Conservation (phyloP, 2,113 vertebrate species). For the Empidonax alnorum region DNA sequence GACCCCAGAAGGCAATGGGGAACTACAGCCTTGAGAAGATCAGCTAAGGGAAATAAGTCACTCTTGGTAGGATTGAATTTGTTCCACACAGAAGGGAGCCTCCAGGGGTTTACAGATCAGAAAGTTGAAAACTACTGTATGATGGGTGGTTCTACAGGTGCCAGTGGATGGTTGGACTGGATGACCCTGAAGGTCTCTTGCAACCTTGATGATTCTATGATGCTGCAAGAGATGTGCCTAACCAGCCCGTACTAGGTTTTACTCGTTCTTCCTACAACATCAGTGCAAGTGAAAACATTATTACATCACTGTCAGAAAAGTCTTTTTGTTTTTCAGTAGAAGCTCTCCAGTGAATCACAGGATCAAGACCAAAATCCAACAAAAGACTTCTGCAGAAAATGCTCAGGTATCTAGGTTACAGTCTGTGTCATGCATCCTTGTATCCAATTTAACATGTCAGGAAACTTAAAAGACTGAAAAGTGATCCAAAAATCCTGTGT, state of each 20-base stretch:
- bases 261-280: neutral
- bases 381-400: neutral
- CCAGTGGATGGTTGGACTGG: neutral
- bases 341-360: neutral
- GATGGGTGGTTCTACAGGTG: neutral
- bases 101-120: neutral
- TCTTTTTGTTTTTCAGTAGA: neutral
- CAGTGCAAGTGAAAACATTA: neutral
- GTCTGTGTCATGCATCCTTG: accelerated
- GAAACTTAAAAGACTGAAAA: neutral
- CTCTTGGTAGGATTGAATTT: neutral
- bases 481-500: neutral
- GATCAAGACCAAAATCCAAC: neutral
- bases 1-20: neutral
- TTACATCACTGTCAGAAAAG: neutral
- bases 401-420: neutral
- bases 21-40: neutral
- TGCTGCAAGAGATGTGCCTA: neutral
- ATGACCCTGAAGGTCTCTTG: neutral
- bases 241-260: neutral
- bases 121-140: neutral
- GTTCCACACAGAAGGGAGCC: neutral
- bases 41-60: neutral
- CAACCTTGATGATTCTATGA: neutral
- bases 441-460: neutral